Conservation (phyloP, 2,888 invertebrate species). For the Agrilus biguttatus region DNA sequence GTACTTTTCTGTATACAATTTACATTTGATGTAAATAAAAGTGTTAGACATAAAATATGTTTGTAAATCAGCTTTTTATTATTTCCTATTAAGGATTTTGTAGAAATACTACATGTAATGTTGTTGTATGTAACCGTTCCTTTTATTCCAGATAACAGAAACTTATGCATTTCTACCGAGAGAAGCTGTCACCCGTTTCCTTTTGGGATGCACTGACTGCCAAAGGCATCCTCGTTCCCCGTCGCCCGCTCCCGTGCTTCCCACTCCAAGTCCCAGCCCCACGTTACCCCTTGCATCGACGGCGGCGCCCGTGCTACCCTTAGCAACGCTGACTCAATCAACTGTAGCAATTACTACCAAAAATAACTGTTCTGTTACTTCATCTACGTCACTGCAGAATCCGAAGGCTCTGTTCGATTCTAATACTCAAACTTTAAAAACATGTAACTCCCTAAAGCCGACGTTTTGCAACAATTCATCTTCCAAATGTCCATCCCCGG, state of each 20-base stretch:
- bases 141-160: slow-evolving; percentile 76
- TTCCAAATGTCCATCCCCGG: slow-evolving; percentile 4
- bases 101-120: no score
- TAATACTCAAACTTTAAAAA: slow-evolving; percentile 4
- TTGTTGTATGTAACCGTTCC: slow-evolving; percentile 15
- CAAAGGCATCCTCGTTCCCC: slow-evolving; percentile 61
- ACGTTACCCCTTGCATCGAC: slow-evolving; percentile 20
- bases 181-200: slow-evolving; percentile 90
- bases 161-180: slow-evolving; percentile 91
- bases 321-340: slow-evolving; percentile 10
- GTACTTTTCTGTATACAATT: no score
- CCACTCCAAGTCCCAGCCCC: slow-evolving; percentile 28
- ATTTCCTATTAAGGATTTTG: not conserved
- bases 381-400: slow-evolving; percentile 6
- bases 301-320: slow-evolving; percentile 14
- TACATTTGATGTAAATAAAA: no score
- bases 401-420: slow-evolving; percentile 4
- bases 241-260: slow-evolving; percentile 40
- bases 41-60: slow-evolving; percentile 3
- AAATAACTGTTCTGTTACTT: no score
- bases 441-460: not conserved
- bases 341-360: slow-evolving; percentile 6
- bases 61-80: slow-evolving; percentile 5
- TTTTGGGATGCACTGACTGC: slow-evolving; percentile 88
- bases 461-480: no score